phyloP scores from a whole-genome alignment of 2,888 invertebrate genomes.

The Furcula furcula region DNA sequence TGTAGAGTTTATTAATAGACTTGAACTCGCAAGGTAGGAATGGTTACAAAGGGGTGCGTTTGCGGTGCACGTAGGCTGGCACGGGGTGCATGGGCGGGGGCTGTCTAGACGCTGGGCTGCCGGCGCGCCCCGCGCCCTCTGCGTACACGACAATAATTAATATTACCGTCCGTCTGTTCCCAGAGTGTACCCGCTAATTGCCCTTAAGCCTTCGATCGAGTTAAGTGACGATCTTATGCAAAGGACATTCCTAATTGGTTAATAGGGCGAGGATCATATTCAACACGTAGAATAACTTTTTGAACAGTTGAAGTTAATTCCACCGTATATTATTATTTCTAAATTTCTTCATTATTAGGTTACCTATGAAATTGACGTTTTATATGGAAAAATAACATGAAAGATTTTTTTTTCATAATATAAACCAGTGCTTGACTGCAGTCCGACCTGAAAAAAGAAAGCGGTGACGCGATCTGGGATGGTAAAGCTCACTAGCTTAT shows the following conservation, averaged over 20 bases:
- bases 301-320: no score
- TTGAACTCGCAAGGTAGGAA: conserved; percentile 11
- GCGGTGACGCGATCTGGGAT: no score
- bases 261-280: no score
- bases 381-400: no score
- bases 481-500: no score
- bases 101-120: conserved; percentile 57
- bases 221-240: conserved; percentile 8
- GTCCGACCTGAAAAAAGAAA: no score
- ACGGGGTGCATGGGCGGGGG: conserved; percentile 15
- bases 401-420: no score
- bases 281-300: no score
- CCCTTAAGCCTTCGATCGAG: conserved; percentile 30
- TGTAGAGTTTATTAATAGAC: conserved; percentile 3
- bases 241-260: neutral
- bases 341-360: no score
- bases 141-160: conserved; percentile 51
- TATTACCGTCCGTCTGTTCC: conserved; percentile 43
- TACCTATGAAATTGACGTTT: no score
- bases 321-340: no score
- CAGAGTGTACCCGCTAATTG: conserved; percentile 27
- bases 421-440: no score
- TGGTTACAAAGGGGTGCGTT: conserved; percentile 31
- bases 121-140: conserved; percentile 35
- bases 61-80: conserved; percentile 15